Evolutionary conservation across 92 coral and sea anemone species (phyloP).

Genomic region (Actinernus sp.): DNA sequence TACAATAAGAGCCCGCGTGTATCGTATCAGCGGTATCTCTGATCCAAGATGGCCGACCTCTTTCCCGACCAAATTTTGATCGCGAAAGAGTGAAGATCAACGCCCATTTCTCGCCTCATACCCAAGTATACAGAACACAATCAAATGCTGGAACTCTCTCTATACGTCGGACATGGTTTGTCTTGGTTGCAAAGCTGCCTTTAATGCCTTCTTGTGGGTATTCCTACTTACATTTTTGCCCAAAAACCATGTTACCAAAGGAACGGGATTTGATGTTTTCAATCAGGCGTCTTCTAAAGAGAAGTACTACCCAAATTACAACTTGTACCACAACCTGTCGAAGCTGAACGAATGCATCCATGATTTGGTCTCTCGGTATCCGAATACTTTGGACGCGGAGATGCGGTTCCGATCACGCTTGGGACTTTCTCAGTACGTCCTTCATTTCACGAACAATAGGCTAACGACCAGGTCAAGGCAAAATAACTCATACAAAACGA

Average conservation of each 20-base stretch:
- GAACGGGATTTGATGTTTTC: constrained; percentile 61
- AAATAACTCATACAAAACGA: constrained; percentile 6
- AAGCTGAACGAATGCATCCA: constrained; percentile 77
- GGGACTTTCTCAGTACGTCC: constrained; percentile 76
- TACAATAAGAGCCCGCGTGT: background rate
- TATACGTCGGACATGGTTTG: constrained; percentile 26
- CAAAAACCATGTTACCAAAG: constrained; percentile 46
- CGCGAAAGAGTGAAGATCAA: too few species aligned
- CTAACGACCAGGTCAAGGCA: background rate
- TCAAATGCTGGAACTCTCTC: background rate
- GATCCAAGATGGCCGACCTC: background rate
- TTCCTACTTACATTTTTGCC: constrained; percentile 39
- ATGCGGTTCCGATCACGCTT: constrained; percentile 82
- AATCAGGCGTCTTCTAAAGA: constrained; percentile 53
- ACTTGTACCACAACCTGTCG: constrained; percentile 76
- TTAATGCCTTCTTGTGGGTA: constrained; percentile 16
- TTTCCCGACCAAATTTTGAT: too few species aligned
- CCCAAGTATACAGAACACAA: background rate
- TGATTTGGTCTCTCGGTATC: constrained; percentile 60
- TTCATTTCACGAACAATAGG: constrained; percentile 69
- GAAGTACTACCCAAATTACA: constrained; percentile 65
- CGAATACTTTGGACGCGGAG: constrained; percentile 68
- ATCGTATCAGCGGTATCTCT: background rate
- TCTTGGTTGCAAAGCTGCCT: constrained; percentile 11
- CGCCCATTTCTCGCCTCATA: background rate